Evolutionary conservation across 2,888 invertebrate genomes (phyloP).

Genomic region (Tetropium fuscum): DNA sequence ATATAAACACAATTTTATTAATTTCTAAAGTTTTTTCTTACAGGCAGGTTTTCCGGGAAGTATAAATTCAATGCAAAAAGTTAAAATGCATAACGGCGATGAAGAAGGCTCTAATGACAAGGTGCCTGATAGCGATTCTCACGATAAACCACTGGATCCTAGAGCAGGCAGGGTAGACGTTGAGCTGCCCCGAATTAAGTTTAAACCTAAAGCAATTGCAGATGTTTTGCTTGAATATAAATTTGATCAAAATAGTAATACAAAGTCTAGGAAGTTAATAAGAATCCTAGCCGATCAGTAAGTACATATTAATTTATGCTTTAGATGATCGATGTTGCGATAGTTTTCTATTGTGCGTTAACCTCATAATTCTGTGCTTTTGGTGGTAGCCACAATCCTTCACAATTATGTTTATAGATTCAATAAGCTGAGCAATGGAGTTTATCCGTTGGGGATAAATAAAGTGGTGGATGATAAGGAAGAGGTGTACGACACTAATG

Average conservation of each 20-base stretch:
- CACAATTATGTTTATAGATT: constrained; percentile 66
- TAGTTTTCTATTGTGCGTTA: not conserved
- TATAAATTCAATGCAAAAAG: constrained; percentile 73
- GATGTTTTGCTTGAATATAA: constrained; percentile 68
- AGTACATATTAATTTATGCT: constrained; percentile 39
- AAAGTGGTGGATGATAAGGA: constrained; percentile 63
- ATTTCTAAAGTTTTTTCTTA: constrained; percentile 16
- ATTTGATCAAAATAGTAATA: constrained; percentile 67
- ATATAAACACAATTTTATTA: not conserved
- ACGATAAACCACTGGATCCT: constrained; percentile 72
- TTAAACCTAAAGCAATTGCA: constrained; percentile 72
- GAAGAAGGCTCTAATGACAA: constrained; percentile 33
- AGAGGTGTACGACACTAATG: constrained; percentile 52
- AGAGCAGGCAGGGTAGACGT: constrained; percentile 86
- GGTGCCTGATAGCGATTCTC: constrained; percentile 29
- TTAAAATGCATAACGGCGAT: constrained; percentile 59
- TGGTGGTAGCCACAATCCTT: not conserved
- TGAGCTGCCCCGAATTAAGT: constrained; percentile 75
- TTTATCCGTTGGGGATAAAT: constrained; percentile 77
- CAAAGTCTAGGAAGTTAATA: constrained; percentile 71
- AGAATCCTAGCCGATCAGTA: constrained; percentile 69
- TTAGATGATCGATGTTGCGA: not conserved
- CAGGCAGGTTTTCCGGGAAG: constrained; percentile 81
- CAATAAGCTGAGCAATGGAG: constrained; percentile 70
- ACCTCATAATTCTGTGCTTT: not conserved